phyloP scores from a whole-genome alignment of 2,797 vertebrate genomes.

The Gymnothorax javanicus region DNA sequence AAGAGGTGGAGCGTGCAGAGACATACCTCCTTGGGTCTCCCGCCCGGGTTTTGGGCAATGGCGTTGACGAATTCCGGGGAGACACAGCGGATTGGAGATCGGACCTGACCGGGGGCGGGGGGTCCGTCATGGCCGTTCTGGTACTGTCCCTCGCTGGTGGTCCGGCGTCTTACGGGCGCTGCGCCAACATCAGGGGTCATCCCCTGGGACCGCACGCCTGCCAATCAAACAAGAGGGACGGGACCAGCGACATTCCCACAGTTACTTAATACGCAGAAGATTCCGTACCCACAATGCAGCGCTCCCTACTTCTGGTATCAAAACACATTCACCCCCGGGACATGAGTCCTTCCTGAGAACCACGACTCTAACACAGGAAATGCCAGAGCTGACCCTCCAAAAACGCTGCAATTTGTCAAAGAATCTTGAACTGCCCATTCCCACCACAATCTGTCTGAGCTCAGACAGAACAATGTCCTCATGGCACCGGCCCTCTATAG shows the following conservation, averaged over 20 bases:
- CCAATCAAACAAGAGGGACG: slow-evolving; percentile 27
- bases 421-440: slow-evolving; percentile 16
- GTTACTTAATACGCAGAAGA: slow-evolving; percentile 21
- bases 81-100: slow-evolving; percentile 88
- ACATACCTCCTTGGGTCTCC: slow-evolving; percentile 93
- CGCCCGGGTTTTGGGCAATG: slow-evolving; percentile 93
- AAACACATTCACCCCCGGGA: too few species aligned
- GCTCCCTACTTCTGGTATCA: neutral
- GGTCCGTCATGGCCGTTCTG: slow-evolving; percentile 77
- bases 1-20: neutral
- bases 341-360: neutral
- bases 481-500: slow-evolving; percentile 25
- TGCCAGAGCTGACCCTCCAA: slow-evolving; percentile 23
- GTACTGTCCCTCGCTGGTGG: slow-evolving; percentile 81
- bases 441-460: slow-evolving; percentile 21
- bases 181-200: slow-evolving; percentile 71
- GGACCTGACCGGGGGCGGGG: slow-evolving; percentile 74
- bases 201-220: slow-evolving; percentile 83
- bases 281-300: neutral
- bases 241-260: neutral
- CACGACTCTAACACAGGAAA: slow-evolving; percentile 21
- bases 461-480: slow-evolving; percentile 37
- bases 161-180: slow-evolving; percentile 66
- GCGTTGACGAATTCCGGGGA: slow-evolving; percentile 93
- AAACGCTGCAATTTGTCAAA: slow-evolving; percentile 28